Evolutionary conservation across 2,888 invertebrate genomes (phyloP).

Genomic region (Pterobdella sp.): DNA sequence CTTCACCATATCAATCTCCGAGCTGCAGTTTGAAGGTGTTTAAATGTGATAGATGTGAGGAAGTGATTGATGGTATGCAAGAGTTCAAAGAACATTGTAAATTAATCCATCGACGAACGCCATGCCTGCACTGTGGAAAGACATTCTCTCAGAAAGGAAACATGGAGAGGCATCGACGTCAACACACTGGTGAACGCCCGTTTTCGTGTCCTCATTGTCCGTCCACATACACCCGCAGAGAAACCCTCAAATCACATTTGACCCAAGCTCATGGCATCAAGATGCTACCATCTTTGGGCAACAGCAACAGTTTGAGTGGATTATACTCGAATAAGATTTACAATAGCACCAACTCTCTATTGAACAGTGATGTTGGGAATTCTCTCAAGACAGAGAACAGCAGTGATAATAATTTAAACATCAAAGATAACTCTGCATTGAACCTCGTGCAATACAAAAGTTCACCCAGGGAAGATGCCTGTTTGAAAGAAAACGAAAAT

Average conservation of each 20-base stretch:
- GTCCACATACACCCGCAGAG: slow-evolving; percentile 29
- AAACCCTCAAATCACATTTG: slow-evolving; percentile 32
- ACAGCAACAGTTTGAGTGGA: background rate
- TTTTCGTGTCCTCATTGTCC: slow-evolving; percentile 27
- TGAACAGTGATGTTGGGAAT: background rate
- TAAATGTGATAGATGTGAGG: slow-evolving; percentile 28
- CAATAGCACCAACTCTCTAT: background rate
- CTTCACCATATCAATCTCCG: background rate
- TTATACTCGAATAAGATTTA: background rate
- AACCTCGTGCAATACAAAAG: slow-evolving; percentile 6
- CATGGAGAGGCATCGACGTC: slow-evolving; percentile 31
- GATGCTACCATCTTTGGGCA: background rate
- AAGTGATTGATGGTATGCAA: background rate
- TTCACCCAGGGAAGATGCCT: background rate
- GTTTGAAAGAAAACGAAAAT: background rate
- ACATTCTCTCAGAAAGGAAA: slow-evolving; percentile 33
- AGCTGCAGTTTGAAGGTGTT: slow-evolving; percentile 5
- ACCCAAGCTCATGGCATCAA: slow-evolving; percentile 27
- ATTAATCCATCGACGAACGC: slow-evolving; percentile 29
- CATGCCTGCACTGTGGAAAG: slow-evolving; percentile 30
- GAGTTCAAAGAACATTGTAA: slow-evolving; percentile 30
- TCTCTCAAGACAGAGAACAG: background rate
- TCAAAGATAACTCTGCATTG: background rate
- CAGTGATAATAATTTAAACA: background rate
- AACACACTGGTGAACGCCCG: slow-evolving; percentile 33